These are phyloP conservation scores for Calyptommatus sinebrachiatus DNA, from an alignment of 2,113 vertebrate genomes.

Conservation along the genomic window DNA sequence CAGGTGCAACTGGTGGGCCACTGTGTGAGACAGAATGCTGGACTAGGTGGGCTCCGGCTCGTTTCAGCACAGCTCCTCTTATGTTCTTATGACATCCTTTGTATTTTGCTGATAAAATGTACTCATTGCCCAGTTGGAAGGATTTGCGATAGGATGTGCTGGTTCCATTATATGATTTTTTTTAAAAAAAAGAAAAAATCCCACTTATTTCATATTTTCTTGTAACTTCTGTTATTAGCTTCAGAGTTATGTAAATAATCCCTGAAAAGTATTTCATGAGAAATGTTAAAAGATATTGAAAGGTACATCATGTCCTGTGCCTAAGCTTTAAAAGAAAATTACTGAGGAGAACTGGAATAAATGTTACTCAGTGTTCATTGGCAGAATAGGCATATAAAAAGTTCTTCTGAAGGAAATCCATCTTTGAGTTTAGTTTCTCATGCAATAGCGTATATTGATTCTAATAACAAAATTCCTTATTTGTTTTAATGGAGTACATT, in stretches of 20 bases:
- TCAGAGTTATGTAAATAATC: constrained; percentile 8
- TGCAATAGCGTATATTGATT: background rate
- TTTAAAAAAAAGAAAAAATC: background rate
- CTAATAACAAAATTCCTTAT: too few relatives aligned
- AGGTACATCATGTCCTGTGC: background rate
- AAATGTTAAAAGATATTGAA: constrained; percentile 4
- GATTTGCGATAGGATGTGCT: background rate
- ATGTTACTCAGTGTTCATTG: background rate
- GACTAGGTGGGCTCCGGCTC: too few relatives aligned
- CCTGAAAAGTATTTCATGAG: constrained; percentile 16
- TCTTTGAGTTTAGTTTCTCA: background rate
- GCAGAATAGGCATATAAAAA: background rate
- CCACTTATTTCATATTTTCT: constrained; percentile 22
- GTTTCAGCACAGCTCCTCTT: too few relatives aligned
- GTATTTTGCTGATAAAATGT: constrained; percentile 8
- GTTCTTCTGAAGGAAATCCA: background rate
- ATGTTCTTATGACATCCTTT: background rate
- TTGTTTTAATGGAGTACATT: background rate
- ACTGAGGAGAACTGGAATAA: background rate
- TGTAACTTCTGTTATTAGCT: constrained; percentile 21
- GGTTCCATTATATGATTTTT: background rate
- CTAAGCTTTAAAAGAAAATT: background rate
- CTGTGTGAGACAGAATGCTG: too few relatives aligned
- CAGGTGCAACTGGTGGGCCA: too few relatives aligned
- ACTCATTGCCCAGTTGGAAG: constrained; percentile 3